Base-by-base conservation (phyloP, 2,888 invertebrate species). In the Pseudolycoriella hygida region DNA sequence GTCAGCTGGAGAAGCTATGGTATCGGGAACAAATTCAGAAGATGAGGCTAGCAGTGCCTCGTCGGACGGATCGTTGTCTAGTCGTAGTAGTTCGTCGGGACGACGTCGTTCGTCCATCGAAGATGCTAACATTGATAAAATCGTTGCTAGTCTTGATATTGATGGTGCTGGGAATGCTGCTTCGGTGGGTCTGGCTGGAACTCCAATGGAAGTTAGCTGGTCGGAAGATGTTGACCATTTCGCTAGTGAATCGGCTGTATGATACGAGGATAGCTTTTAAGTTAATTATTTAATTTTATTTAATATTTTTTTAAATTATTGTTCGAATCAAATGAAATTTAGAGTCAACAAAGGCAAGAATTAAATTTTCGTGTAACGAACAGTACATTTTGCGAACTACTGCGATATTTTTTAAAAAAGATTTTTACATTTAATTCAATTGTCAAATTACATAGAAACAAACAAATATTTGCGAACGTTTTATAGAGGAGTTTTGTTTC, bases 1-100 rank as follows among this genome's bases (percentile, higher is more conserved):
- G 54, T 70, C 76, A 2, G 77, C 76, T 2, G 76, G 75, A 18
- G 76, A 77, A 56, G 74, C 75, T 1, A 74, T 76, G 66, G 76
- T 78, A 30, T 76, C 76, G n/a, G 77, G 72, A 48, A 70, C 71
- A 48, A 71, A 72, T 51, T 73, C 73, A 1, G 73, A 74, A 53
- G 73, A 73, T 51, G 73, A 73, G 53, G 15, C 39, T 32, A 60
- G 69, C 38, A 62, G 62, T 49, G 69, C 68, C 6, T 70, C 70
- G 32, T 64, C 67, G 10, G 60, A 69, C 56, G 19, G 20, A n/a
- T 44, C 46, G 6, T 38, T 42, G 39, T 46, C 48, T 2, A 37
- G 37, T n/a, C 34, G 45, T 19, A 45, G 41, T 11, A 20, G 38
- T n/a, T 12, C 40, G 17, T 40, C 43, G 60, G 43, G 60, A 57